Evolutionary conservation across 2,113 vertebrate species (phyloP), one percentile per base, ranked within the genome.

Genomic region (Gnathochromis pfefferi): DNA sequence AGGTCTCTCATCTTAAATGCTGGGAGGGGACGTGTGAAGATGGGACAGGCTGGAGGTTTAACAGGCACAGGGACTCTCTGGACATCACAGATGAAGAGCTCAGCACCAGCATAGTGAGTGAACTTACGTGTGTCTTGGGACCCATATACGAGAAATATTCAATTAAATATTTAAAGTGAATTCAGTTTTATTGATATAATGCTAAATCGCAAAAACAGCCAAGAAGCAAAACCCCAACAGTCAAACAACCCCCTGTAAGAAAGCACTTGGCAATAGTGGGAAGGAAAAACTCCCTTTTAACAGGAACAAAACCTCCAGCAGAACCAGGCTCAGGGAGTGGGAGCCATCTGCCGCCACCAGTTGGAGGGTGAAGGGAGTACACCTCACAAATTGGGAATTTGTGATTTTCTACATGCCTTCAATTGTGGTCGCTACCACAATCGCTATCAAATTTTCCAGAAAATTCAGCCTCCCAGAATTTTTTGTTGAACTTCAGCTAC

Each of bases 61-160:
- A 96, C 94, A 90, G 94, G 86, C 94, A 96, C 89, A 88, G 95
- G 87, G 95, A 96, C 93, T 96, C 96, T 63, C 92, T 96, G 93
- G 95, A 96, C 80, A 95, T 96, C 91, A 96, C 95, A 9, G 96
- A 96, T 5, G 96, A 96, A 79, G 96, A 96, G 92, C 91, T 96
- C 79, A 63, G 94, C 87, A 95, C 93, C 91, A 96, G 95, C 94
- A 96, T 96, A 54, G 96, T 96, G 87, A 96, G 95, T 68, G 63
- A 40, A 68, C n/a, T 13, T 38, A 13, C 33, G 1, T 68, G 19
- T 68, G 60, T 8, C 13, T 68, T n/a, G n/a, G 63, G 63, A 40
- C 11, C 63, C 35, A 40, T 40, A 68, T 40, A 40, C 0, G 2
- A 14, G 35, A 21, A 38, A 21, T 68, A 38, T 38, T 38, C 11